A percentile compares a stretch with the other conserved stretches of the same genome.
phyloP scores from a whole-genome alignment of 2,797 vertebrate genomes.

The Melanotaenia nigrans region DNA sequence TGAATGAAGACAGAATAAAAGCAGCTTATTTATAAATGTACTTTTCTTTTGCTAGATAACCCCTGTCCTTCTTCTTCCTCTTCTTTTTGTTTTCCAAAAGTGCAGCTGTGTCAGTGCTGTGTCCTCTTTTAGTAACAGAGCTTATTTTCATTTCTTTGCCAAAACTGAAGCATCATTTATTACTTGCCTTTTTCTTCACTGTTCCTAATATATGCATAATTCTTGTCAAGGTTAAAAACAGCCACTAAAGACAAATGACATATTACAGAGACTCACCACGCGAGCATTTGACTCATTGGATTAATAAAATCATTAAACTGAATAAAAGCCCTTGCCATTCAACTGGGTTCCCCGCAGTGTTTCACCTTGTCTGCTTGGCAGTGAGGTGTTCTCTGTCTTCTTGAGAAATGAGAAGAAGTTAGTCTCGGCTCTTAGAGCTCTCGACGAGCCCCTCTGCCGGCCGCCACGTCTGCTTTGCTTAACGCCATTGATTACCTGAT shows the following conservation, averaged over 20 bases:
- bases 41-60: conserved; percentile 59
- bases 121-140: conserved; percentile 35
- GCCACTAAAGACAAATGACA: conserved; percentile 65
- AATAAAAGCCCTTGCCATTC: conserved; percentile 75
- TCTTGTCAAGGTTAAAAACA: conserved; percentile 58
- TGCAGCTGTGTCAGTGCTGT: conserved; percentile 6
- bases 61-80: conserved; percentile 35
- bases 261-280: conserved; percentile 39
- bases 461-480: conserved; percentile 63
- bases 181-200: conserved; percentile 35
- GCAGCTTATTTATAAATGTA: conserved; percentile 57
- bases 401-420: conserved; percentile 76
- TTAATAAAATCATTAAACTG: conserved; percentile 79
- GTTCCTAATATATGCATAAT: conserved; percentile 32
- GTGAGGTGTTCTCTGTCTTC: conserved; percentile 74
- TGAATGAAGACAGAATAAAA: conserved; percentile 36
- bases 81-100: conserved; percentile 1
- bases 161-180: conserved; percentile 17
- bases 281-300: conserved; percentile 69
- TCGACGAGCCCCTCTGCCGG: conserved; percentile 42
- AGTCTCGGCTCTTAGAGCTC: conserved; percentile 53
- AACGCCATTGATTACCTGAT: conserved; percentile 78
- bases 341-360: conserved; percentile 62
- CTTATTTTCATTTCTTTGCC: conserved; percentile 27
- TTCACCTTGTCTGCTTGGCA: conserved; percentile 80